Evolutionary conservation across 2,797 vertebrate species (phyloP).

Genomic region (Coluber constrictor): DNA sequence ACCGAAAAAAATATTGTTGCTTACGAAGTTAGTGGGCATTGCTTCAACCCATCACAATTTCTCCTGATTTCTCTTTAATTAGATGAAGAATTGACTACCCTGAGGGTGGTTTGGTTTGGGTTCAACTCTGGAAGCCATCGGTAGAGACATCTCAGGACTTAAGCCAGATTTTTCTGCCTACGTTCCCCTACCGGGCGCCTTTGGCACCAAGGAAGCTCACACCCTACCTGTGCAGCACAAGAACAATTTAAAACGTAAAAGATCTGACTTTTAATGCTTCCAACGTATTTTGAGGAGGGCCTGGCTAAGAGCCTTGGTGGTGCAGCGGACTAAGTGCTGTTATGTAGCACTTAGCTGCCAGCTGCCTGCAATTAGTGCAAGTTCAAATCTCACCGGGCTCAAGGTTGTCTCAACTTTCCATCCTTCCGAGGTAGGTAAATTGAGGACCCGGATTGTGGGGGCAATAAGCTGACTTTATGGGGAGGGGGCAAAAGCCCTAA

Average conservation of each 20-base stretch:
- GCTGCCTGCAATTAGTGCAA: too few relatives aligned
- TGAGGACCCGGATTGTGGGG: too few relatives aligned
- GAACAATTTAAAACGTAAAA: neutral
- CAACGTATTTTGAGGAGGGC: neutral
- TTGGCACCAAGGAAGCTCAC: slow-evolving; percentile 9
- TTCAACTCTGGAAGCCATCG: neutral
- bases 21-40: neutral
- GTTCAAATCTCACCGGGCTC: too few relatives aligned
- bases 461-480: too few relatives aligned
- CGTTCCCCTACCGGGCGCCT: neutral
- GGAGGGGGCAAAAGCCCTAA: too few relatives aligned
- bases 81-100: neutral
- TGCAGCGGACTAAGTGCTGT: too few relatives aligned
- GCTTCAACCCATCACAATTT: neutral
- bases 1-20: too few relatives aligned
- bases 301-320: too few relatives aligned
- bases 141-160: neutral
- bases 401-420: too few relatives aligned
- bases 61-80: neutral
- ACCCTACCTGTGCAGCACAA: neutral
- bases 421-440: too few relatives aligned
- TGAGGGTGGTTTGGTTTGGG: neutral
- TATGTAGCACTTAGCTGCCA: too few relatives aligned
- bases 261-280: neutral
- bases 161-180: slow-evolving; percentile 18